Base-by-base conservation (phyloP, 2,888 invertebrate species). In the Tachina lurida region DNA sequence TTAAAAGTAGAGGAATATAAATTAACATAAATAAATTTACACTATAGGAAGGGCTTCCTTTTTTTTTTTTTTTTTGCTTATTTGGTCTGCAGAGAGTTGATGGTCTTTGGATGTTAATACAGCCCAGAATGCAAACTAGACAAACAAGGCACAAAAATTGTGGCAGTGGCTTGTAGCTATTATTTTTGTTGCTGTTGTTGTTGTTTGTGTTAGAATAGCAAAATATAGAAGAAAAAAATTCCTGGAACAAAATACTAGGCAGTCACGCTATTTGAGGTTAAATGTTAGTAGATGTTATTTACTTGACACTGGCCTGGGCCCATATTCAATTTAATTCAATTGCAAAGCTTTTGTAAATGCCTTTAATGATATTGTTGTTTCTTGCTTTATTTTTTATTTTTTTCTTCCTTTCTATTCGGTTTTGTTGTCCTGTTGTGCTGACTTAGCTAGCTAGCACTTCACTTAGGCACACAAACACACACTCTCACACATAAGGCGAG, bases 261-360 rank as follows among this genome's bases (percentile, higher is more conserved):
- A 80, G 83, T 80, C 83, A 86, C 73, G 86, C 86, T 68, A 83
- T 83, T 80, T 86, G 83, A 80, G 86, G 83, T 83, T 86, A 80
- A 80, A 80, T 86, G 81, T 78, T 63, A 63, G 85, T 82, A 43
- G 67, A 54, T 76, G 68, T 81, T 77, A 86, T 79, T 83, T 86
- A 83, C 83, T 83, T 83, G 83, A 83, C 86, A 86, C 80, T 86
- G 76, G 83, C 76, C 86, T 86, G 76, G 49, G 78, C 75, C 76
- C 79, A 88, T 87, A 88, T 88, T 88, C 88, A 88, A 89, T 89
- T 89, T 87, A 88, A 89, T 89, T 89, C 89, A 89, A 88, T 89
- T 89, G 88, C 84, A 82, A 88, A 88, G 87, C 87, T 88, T 81
- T 87, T 87, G 87, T 87, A 87, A 88, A 87, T 87, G 89, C 87